Evolutionary conservation across 2,797 vertebrate species (phyloP), one percentile per base, ranked within the genome.

Genomic region (Ciconia nigra): DNA sequence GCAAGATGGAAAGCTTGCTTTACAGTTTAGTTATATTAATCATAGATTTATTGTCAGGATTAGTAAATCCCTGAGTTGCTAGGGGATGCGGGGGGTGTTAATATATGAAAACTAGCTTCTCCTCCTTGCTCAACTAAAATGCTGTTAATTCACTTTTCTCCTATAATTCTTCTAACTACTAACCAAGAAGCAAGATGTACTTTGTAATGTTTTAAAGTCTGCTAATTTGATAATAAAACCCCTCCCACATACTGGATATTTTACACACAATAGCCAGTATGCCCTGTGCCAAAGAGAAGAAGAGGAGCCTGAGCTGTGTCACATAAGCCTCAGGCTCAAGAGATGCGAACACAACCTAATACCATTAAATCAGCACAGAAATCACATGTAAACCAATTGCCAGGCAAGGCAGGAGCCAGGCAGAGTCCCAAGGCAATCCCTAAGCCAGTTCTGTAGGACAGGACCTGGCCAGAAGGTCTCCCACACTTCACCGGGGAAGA

Each of bases 31-130:
- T 62, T 55, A 44, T 15, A 83, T 73, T 67, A 86, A 59, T n/a
- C 61, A 67, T 28, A 51, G 37, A 44, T 49, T 88, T 77, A 83
- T 67, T 86, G 88, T 44, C 52, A 88, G 24, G 49, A 83, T 93
- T 71, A 71, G 33, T 39, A 93, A 80, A 63, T 28, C 28, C 13
- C 13, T 1, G 3, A 37, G 18, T 65, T 49, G 18, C 66, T 33
- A 5, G 6, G 10, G 9, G 19, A 10, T 21, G 41, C 10, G 4
- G 29, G 7, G 14, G 15, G 13, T 8, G 4, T 39, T n/a, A 33
- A 63, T 8, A 22, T 41, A 47, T 15, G 28, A 76, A 77, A 83
- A 46, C 10, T 10, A 66, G 2, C 2, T 5, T 76, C 26, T 55
- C 25, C 16, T 61, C 24, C 46, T 84, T 74, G 33, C 47, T 91